These are phyloP conservation scores for Vireo griseus DNA, from an alignment of 2,797 vertebrate genomes.

Conservation along the genomic window DNA sequence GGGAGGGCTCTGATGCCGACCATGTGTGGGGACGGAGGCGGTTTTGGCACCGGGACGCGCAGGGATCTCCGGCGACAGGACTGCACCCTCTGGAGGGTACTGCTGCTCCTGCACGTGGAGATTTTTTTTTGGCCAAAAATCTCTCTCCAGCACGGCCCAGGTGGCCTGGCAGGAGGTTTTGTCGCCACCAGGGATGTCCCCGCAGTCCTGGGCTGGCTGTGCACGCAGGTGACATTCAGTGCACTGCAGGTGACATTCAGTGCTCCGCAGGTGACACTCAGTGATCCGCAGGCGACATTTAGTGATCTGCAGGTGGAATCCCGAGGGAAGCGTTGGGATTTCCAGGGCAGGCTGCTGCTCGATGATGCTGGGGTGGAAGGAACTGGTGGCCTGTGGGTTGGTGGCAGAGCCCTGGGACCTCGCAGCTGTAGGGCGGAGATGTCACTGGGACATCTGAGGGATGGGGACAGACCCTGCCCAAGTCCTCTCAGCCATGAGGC, in stretches of 20 bases:
- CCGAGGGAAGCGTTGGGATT: rapidly evolving
- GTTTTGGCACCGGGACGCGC: neutral
- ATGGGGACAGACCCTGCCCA: too few species aligned
- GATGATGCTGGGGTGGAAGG: rapidly evolving
- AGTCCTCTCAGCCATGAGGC: neutral
- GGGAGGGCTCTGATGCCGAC: neutral
- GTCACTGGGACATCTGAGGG: rapidly evolving
- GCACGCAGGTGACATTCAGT: neutral
- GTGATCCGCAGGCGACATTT: neutral
- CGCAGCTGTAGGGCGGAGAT: neutral
- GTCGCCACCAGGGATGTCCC: neutral
- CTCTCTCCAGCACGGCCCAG: rapidly evolving
- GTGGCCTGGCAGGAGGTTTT: rapidly evolving
- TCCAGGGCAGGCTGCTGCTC: neutral
- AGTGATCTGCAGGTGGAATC: rapidly evolving
- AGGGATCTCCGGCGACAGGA: neutral
- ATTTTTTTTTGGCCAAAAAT: rapidly evolving
- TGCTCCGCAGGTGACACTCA: neutral
- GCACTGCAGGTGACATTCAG: neutral
- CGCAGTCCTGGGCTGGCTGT: neutral
- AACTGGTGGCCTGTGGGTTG: rapidly evolving
- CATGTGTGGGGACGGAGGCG: neutral
- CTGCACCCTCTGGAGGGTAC: constrained; percentile 49
- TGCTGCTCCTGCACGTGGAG: neutral
- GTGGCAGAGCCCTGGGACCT: neutral